phyloP scores from a whole-genome alignment of 2,888 invertebrate genomes.

The Troides aeacus region DNA sequence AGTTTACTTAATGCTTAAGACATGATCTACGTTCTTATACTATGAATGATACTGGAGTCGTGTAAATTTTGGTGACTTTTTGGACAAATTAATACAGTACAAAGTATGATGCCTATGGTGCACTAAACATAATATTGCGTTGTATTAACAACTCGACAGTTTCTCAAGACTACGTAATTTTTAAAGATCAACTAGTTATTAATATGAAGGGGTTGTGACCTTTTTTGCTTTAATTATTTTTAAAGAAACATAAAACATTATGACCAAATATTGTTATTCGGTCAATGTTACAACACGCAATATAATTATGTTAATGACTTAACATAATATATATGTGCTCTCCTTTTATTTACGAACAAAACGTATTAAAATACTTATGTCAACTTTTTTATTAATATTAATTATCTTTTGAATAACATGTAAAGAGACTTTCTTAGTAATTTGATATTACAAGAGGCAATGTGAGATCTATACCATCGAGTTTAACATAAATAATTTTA shows the following conservation, averaged over 20 bases:
- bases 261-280: conserved; percentile 22
- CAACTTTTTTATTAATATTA: background rate
- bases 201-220: conserved; percentile 3
- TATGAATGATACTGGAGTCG: too few species aligned
- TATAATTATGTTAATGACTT: conserved; percentile 12
- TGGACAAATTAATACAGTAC: too few species aligned
- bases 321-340: conserved; percentile 5
- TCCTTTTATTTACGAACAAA: conserved; percentile 1
- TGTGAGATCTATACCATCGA: background rate
- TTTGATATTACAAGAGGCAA: background rate
- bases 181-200: conserved; percentile 14
- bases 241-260: conserved; percentile 17
- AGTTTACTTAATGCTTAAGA: too few species aligned
- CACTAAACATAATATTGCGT: background rate
- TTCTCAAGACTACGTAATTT: background rate
- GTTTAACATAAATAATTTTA: background rate
- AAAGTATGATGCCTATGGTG: background rate
- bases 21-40: too few species aligned
- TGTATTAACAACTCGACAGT: background rate
- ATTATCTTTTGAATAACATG: conserved; percentile 1
- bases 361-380: background rate
- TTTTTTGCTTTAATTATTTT: conserved; percentile 24
- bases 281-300: conserved; percentile 24
- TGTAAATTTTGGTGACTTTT: too few species aligned
- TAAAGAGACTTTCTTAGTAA: background rate